Percentiles rank a stretch among this genome's conserved stretches.
Conservation (phyloP, 1,140 invertebrate genomes). For the Saccostrea glomerata region DNA sequence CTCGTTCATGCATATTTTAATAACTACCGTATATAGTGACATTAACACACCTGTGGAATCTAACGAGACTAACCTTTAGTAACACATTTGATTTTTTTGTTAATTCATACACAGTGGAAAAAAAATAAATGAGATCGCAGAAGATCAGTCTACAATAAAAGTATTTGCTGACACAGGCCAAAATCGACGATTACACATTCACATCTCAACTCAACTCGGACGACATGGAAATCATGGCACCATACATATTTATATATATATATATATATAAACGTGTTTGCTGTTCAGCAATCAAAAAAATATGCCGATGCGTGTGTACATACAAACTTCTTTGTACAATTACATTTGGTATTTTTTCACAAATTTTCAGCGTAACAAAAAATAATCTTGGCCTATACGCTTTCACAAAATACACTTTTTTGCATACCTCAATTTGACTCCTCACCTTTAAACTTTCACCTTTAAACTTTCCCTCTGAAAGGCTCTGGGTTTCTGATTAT, state of each 20-base stretch:
- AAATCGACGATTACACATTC: not conserved
- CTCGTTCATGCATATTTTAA: not conserved
- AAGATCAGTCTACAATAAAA: slow-evolving; percentile 12
- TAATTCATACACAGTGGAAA: slow-evolving; percentile 16
- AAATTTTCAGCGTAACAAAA: not conserved
- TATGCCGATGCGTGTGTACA: not conserved
- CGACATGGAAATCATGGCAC: not conserved
- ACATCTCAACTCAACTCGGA: not conserved
- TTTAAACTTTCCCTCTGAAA: not conserved
- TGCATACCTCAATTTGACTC: not conserved
- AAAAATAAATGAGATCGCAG: slow-evolving; percentile 11
- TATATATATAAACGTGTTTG: too few relatives aligned
- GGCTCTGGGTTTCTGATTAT: slow-evolving; percentile 3
- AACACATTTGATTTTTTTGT: slow-evolving; percentile 32
- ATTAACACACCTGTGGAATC: not conserved
- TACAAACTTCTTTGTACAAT: not conserved
- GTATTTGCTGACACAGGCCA: not conserved
- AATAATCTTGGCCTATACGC: not conserved
- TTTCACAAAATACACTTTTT: not conserved
- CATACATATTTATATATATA: not conserved
- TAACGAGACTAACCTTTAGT: not conserved
- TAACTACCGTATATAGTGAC: not conserved
- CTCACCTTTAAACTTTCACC: not conserved
- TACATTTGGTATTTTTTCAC: not conserved
- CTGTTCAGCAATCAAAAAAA: not conserved